A percentile compares a stretch with the other conserved stretches of the same genome.
phyloP scores from a whole-genome alignment of 2,797 vertebrate genomes.

The Sebastes elongatus region DNA sequence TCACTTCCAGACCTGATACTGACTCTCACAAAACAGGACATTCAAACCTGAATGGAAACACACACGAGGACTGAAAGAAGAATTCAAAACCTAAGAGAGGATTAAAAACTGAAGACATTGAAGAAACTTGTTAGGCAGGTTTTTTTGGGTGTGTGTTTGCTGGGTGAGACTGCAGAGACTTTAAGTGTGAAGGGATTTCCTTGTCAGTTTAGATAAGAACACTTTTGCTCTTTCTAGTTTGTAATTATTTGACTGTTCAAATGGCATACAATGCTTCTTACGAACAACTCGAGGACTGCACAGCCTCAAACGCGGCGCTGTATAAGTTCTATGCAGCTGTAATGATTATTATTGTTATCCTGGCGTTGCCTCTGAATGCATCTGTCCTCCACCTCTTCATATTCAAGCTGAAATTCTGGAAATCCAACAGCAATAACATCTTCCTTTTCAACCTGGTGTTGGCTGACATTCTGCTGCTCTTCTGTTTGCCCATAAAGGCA shows the following conservation, averaged over 20 bases:
- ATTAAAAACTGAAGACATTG: neutral
- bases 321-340: slow-evolving; percentile 71
- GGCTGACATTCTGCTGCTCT: slow-evolving; percentile 75
- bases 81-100: neutral
- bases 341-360: slow-evolving; percentile 68
- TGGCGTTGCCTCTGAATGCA: slow-evolving; percentile 78
- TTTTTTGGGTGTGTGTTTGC: neutral
- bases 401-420: slow-evolving; percentile 84
- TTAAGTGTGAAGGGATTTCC: neutral
- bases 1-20: slow-evolving; percentile 25
- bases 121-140: slow-evolving; percentile 37
- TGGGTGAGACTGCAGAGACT: neutral
- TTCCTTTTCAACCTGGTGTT: slow-evolving; percentile 82
- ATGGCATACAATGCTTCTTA: neutral
- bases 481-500: slow-evolving; percentile 78
- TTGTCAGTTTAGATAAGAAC: neutral
- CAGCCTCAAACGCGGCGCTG: fast-evolving
- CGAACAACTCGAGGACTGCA: slow-evolving; percentile 26
- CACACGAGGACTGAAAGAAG: neutral
- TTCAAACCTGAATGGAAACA: neutral
- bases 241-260: neutral
- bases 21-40: neutral
- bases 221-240: neutral
- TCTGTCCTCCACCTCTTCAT: slow-evolving; percentile 80
- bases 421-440: slow-evolving; percentile 74